Evolutionary conservation across 2,113 vertebrate species (phyloP).

Genomic region (Rhabdornis inornatus): DNA sequence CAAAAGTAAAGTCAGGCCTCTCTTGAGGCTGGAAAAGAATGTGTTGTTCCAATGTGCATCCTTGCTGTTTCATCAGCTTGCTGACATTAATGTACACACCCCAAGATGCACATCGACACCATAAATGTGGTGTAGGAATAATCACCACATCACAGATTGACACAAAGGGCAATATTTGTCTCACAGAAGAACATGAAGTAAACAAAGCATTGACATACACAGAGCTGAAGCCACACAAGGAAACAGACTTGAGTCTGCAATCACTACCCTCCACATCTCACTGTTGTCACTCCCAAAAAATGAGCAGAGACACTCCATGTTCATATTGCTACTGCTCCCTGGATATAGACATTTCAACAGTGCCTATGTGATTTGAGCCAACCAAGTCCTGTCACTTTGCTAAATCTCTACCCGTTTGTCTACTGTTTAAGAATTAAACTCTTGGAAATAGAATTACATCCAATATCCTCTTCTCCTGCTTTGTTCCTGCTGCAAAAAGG

Average conservation of each 20-base stretch:
- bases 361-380: neutral
- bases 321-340: neutral
- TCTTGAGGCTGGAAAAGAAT: neutral
- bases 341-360: neutral
- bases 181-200: no score
- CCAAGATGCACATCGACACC: neutral
- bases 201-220: accelerated
- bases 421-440: neutral
- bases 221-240: no score
- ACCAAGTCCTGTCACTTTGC: neutral
- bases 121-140: neutral
- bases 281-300: neutral
- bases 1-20: neutral
- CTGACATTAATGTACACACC: neutral
- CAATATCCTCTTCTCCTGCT: neutral
- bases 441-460: neutral
- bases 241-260: no score
- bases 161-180: neutral
- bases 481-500: accelerated
- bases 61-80: neutral
- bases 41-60: neutral
- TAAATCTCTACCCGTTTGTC: neutral
- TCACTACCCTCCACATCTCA: accelerated
- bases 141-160: neutral
- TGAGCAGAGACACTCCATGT: neutral